phyloP scores from a whole-genome alignment of 1,140 invertebrate species.

The Heterodera schachtii region DNA sequence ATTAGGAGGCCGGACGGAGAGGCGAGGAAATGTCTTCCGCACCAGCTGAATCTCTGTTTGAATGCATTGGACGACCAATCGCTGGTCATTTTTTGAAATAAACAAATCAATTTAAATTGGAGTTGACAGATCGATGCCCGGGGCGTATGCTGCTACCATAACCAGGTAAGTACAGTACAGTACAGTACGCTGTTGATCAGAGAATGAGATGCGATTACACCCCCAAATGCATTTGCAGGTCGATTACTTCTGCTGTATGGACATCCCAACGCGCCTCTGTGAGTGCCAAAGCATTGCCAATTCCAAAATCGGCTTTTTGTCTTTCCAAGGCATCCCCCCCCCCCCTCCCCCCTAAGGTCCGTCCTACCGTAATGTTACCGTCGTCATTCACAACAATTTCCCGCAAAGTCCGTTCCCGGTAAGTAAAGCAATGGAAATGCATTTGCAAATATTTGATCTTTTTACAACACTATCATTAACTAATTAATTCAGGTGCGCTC shows the following conservation, averaged over 20 bases:
- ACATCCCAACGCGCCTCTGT: conserved; percentile 41
- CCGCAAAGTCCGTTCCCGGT: conserved; percentile 58
- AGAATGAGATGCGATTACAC: too few species aligned
- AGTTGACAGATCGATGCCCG: conserved; percentile 33
- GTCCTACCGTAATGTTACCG: conserved; percentile 59
- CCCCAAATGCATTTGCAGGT: conserved; percentile 44
- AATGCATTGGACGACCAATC: conserved; percentile 60
- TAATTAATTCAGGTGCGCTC: conserved; percentile 5
- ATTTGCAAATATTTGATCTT: too few species aligned
- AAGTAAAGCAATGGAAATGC: conserved; percentile 27
- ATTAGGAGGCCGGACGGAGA: conserved; percentile 55
- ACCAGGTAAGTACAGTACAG: conserved; percentile 41
- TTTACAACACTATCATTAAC: background rate
- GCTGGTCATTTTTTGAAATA: conserved; percentile 19
- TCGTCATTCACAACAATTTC: conserved; percentile 64
- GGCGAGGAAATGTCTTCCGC: conserved; percentile 63
- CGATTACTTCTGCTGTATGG: conserved; percentile 64
- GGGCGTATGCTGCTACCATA: conserved; percentile 63
- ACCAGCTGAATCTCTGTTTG: conserved; percentile 61
- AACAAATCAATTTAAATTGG: conserved; percentile 21
- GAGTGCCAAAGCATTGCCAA: background rate
- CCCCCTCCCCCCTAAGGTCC: too few species aligned
- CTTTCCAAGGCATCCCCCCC: too few species aligned
- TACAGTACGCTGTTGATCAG: background rate
- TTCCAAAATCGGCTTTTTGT: background rate